Evolutionary conservation across 2,888 invertebrate species (phyloP).

Genomic region (Mechanitis messenoides): DNA sequence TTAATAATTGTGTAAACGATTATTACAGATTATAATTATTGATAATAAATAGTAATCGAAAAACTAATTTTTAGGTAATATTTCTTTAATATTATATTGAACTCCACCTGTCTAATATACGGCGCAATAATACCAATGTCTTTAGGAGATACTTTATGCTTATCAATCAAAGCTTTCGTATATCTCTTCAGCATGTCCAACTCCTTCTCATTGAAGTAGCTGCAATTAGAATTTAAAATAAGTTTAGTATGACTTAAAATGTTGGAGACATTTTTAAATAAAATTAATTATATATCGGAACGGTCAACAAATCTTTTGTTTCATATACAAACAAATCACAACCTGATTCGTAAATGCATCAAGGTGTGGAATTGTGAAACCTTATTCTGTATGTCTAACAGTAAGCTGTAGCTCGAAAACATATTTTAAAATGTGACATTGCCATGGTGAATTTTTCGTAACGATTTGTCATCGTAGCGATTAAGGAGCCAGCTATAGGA

Average conservation of each 20-base stretch:
- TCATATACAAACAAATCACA: not conserved
- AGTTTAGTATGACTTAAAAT: no score
- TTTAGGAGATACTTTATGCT: slow-evolving; percentile 71
- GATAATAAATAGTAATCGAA: not conserved
- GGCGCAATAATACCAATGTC: slow-evolving; percentile 95
- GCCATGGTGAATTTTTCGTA: no score
- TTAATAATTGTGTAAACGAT: not conserved
- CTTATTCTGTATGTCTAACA: no score
- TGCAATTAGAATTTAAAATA: slow-evolving; percentile 30
- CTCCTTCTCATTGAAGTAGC: slow-evolving; percentile 87
- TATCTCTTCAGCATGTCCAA: slow-evolving; percentile 73
- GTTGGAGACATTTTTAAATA: no score
- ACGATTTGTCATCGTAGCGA: no score
- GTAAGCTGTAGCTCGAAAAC: no score
- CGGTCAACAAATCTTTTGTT: not conserved
- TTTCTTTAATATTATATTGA: slow-evolving; percentile 4
- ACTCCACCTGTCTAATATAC: slow-evolving; percentile 88
- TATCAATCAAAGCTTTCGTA: slow-evolving; percentile 75
- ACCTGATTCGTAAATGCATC: no score
- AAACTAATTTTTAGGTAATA: not conserved
- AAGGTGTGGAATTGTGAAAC: no score
- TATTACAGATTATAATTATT: not conserved
- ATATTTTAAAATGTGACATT: no score
- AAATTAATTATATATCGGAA: no score
- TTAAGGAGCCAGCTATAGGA: not conserved